Conservation (phyloP, 2,888 invertebrate genomes). For the Platycheirus albimanus region DNA sequence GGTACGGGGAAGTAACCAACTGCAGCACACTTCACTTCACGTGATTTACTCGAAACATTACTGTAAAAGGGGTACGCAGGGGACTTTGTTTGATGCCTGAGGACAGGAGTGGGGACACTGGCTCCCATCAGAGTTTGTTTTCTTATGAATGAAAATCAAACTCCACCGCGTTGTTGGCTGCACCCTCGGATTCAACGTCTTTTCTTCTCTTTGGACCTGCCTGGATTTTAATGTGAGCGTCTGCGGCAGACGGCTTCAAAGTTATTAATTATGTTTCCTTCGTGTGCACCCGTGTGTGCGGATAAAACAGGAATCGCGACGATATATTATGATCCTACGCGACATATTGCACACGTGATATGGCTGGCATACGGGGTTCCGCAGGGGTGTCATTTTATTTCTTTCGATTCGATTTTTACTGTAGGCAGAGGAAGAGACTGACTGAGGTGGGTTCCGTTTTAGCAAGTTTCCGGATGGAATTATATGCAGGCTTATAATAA, state of each 20-base stretch:
- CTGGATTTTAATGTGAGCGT: constrained; percentile 70
- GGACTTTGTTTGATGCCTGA: constrained; percentile 45
- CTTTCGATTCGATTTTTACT: constrained; percentile 21
- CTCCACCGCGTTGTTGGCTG: constrained; percentile 10
- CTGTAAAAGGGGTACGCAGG: constrained; percentile 6
- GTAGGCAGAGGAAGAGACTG: constrained; percentile 60
- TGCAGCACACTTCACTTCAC: constrained; percentile 59
- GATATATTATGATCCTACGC: constrained; percentile 47
- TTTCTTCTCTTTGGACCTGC: constrained; percentile 23
- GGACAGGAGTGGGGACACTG: constrained; percentile 44
- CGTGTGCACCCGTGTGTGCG: constrained; percentile 71
- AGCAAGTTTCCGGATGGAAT: constrained; percentile 72
- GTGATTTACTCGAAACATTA: constrained; percentile 67
- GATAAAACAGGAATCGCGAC: constrained; percentile 53
- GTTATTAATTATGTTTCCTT: constrained; percentile 74
- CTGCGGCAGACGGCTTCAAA: constrained; percentile 69
- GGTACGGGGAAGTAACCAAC: no score
- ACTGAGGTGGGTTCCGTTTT: constrained; percentile 61
- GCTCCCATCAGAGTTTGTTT: constrained; percentile 40
- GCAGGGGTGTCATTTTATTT: constrained; percentile 43
- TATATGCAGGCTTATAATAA: constrained; percentile 70
- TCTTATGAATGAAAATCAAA: constrained; percentile 68
- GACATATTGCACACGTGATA: constrained; percentile 66
- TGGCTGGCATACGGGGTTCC: constrained; percentile 44
- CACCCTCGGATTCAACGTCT: constrained; percentile 31